Evolutionary conservation across 2,888 invertebrate species (phyloP), one percentile per base, ranked within the genome.

Genomic region (Alentia gelatinosa): DNA sequence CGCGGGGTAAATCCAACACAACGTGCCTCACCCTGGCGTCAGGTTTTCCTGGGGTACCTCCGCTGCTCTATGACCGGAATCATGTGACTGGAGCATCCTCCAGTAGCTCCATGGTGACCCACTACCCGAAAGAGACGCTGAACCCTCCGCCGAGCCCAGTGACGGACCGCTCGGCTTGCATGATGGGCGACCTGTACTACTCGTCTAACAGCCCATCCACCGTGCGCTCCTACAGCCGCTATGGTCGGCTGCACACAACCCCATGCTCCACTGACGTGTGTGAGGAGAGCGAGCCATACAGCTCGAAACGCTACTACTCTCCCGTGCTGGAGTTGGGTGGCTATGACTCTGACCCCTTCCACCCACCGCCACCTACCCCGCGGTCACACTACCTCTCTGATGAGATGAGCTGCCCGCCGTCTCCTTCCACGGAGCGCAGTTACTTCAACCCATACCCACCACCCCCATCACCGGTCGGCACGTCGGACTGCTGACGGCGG

Each of bases 221-320:
- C 37, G 94, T 94, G 89, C 94, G 94, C 86, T 95, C 98, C 0
- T 98, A 98, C 96, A 97, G 98, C 39, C 97, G 98, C 96, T 98
- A 98, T 96, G 50, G 91, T 33, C 92, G 93, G 90, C 99, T 98
- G 39, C 98, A 98, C 19, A 95, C 95, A 26, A 99, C 99, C 35
- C 99, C 99, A 0, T 99, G 98, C 95, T 98, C 98, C 93, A 98
- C 99, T 50, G 99, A 99, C 94, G 98, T 98, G 93, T 98, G 98
- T 94, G 98, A 98, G 96, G 96, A 96, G 92, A 96, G 96, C 93
- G 96, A 96, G 93, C 95, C 96, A 12, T 96, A 96, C 92, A 83
- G 92, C 68, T 91, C 93, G 93, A 83, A 90, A 35, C 74, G 91
- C 68, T 79, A 91, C 35, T 68, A 74, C 63, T 35, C 47, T 33